These are phyloP conservation scores for Platycercus adscitus DNA, from an alignment of 2,113 vertebrate genomes.

Conservation along the genomic window DNA sequence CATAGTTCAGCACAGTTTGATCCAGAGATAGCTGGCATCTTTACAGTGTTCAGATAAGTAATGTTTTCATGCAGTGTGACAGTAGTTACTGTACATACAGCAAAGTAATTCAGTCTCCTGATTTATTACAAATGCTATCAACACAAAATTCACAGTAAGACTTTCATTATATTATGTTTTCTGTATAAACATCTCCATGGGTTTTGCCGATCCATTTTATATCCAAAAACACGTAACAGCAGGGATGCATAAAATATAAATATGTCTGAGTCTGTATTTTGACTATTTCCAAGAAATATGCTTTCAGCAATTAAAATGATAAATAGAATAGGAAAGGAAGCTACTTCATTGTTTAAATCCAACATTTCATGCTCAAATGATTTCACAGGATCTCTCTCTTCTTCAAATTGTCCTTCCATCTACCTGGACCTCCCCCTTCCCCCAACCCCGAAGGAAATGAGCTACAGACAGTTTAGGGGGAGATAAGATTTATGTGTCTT, in stretches of 20 bases:
- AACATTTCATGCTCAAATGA: slow-evolving; percentile 60
- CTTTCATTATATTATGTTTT: slow-evolving; percentile 75
- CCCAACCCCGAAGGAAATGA: slow-evolving; percentile 43
- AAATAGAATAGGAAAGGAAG: slow-evolving; percentile 69
- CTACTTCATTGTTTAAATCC: slow-evolving; percentile 65
- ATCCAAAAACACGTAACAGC: slow-evolving; percentile 65
- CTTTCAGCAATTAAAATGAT: slow-evolving; percentile 70
- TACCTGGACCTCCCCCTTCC: slow-evolving; percentile 33
- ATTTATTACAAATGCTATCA: slow-evolving; percentile 77
- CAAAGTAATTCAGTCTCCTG: slow-evolving; percentile 66
- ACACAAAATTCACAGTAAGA: slow-evolving; percentile 74
- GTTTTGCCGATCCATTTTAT: slow-evolving; percentile 51
- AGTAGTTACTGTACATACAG: slow-evolving; percentile 60
- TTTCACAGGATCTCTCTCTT: slow-evolving; percentile 40
- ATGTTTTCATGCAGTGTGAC: slow-evolving; percentile 75
- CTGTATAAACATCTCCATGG: slow-evolving; percentile 73
- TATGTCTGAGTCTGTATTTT: slow-evolving; percentile 75
- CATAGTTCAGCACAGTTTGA: slow-evolving; percentile 74
- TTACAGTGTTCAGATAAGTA: slow-evolving; percentile 70
- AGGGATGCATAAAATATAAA: slow-evolving; percentile 69
- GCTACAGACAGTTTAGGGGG: slow-evolving; percentile 31
- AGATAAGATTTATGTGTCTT: slow-evolving; percentile 63
- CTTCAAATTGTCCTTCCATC: slow-evolving; percentile 54
- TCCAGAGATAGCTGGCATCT: slow-evolving; percentile 77
- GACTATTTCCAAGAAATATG: slow-evolving; percentile 70